These are phyloP conservation scores for Lophotriccus pileatus DNA, from an alignment of 2,797 vertebrate genomes.

Conservation along the genomic window DNA sequence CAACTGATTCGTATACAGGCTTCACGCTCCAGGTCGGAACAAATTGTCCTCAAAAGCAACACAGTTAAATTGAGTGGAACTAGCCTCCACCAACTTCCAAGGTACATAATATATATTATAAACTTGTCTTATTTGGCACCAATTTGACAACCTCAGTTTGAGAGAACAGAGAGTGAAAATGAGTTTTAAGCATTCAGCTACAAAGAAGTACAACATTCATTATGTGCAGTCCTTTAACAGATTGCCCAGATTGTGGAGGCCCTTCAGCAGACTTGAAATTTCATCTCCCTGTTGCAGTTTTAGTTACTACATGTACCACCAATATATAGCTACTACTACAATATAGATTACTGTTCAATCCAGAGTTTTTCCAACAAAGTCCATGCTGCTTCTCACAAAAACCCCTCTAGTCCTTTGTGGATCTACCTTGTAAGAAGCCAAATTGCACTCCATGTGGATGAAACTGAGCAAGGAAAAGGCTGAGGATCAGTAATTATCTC, in stretches of 20 bases:
- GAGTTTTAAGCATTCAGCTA: slow-evolving; percentile 42
- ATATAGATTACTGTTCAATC: not conserved
- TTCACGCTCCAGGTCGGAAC: slow-evolving; percentile 28
- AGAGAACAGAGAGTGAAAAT: slow-evolving; percentile 60
- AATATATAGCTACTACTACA: not conserved
- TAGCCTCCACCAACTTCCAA: slow-evolving; percentile 50
- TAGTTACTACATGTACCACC: not conserved
- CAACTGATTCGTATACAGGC: not conserved
- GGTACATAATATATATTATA: slow-evolving; percentile 59
- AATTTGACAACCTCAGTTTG: slow-evolving; percentile 53
- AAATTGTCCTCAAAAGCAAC: slow-evolving; percentile 43
- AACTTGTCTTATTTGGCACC: slow-evolving; percentile 62
- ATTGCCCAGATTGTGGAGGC: slow-evolving; percentile 53
- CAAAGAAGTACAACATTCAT: slow-evolving; percentile 33
- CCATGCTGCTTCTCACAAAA: not conserved
- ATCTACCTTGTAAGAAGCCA: not conserved
- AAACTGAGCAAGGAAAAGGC: not conserved
- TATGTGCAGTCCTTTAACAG: slow-evolving; percentile 21
- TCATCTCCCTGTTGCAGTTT: not conserved
- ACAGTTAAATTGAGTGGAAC: slow-evolving; percentile 68
- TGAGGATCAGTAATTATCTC: not conserved
- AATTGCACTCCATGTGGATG: not conserved
- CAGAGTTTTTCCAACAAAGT: not conserved
- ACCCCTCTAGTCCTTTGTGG: fast-evolving
- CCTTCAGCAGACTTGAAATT: slow-evolving; percentile 19